Evolutionary conservation across 2,113 vertebrate genomes (phyloP).

Genomic region (Archocentrus centrarchus): DNA sequence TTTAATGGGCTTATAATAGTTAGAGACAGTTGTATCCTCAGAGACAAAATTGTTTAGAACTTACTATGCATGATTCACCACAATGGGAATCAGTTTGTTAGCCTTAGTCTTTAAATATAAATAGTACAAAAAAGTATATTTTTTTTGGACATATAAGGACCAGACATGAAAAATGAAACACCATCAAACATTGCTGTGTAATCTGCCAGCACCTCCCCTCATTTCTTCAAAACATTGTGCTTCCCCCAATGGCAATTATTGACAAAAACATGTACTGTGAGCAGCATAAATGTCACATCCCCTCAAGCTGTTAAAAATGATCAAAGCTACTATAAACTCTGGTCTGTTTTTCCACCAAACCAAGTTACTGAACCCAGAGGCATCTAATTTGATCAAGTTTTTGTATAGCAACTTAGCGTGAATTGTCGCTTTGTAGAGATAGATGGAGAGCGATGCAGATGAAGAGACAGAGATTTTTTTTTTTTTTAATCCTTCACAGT

Average conservation of each 20-base stretch:
- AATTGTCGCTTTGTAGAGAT: not conserved
- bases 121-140: not conserved
- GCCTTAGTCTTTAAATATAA: not conserved
- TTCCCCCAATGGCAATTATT: conserved; percentile 45
- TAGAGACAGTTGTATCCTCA: not conserved
- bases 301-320: conserved; percentile 33
- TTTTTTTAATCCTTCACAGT: conserved; percentile 14
- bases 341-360: conserved; percentile 10
- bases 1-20: conserved; percentile 13
- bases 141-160: not conserved
- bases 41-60: not conserved
- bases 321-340: conserved; percentile 34
- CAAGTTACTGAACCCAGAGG: conserved; percentile 8
- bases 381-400: not conserved
- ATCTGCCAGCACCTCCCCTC: not conserved
- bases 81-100: conserved; percentile 13
- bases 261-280: conserved; percentile 33
- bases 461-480: not conserved
- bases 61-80: not conserved
- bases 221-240: conserved; percentile 14
- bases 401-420: not conserved
- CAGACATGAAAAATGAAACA: not conserved
- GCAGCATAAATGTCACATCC: conserved; percentile 60
- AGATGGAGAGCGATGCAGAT: not conserved
- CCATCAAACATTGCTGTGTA: not conserved